phyloP scores from a whole-genome alignment of 1,140 invertebrate genomes.

The Choristoneura fumiferana region DNA sequence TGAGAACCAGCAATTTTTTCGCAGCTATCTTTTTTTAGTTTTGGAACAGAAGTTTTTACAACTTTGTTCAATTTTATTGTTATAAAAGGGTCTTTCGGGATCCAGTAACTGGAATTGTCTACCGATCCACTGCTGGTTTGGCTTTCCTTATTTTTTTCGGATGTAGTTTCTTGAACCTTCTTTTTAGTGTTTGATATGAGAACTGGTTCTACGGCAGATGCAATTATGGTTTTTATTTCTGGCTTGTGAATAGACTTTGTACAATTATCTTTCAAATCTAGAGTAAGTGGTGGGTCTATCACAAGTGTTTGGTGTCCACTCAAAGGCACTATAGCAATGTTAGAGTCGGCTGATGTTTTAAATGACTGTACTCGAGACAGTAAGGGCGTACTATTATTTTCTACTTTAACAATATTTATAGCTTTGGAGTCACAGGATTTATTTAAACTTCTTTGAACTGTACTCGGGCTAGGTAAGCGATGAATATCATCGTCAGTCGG shows the following conservation, averaged over 20 bases:
- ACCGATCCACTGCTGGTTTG: slow-evolving; percentile 30
- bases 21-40: slow-evolving; percentile 60
- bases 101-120: slow-evolving; percentile 51
- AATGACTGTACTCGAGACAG: slow-evolving; percentile 70
- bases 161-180: slow-evolving; percentile 14
- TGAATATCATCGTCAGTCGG: slow-evolving; percentile 54
- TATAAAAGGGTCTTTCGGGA: slow-evolving; percentile 66
- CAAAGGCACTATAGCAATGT: slow-evolving; percentile 70
- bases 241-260: slow-evolving; percentile 5
- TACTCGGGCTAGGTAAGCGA: slow-evolving; percentile 59
- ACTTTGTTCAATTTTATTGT: slow-evolving; percentile 73
- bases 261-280: slow-evolving; percentile 30
- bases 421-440: slow-evolving; percentile 30
- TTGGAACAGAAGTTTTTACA: slow-evolving; percentile 65
- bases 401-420: slow-evolving; percentile 35
- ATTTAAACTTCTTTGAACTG: slow-evolving; percentile 43
- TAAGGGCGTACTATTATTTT: slow-evolving; percentile 53
- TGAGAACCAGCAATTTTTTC: slow-evolving; percentile 51
- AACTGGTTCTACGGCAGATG: slow-evolving; percentile 1
- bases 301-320: slow-evolving; percentile 78
- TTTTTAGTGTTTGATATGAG: slow-evolving; percentile 20
- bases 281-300: slow-evolving; percentile 65
- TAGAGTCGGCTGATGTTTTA: slow-evolving; percentile 66
- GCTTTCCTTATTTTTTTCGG: slow-evolving; percentile 27
- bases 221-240: slow-evolving; percentile 21